phyloP scores from a whole-genome alignment of 2,113 vertebrate species.

The Ramphastos sulfuratus region DNA sequence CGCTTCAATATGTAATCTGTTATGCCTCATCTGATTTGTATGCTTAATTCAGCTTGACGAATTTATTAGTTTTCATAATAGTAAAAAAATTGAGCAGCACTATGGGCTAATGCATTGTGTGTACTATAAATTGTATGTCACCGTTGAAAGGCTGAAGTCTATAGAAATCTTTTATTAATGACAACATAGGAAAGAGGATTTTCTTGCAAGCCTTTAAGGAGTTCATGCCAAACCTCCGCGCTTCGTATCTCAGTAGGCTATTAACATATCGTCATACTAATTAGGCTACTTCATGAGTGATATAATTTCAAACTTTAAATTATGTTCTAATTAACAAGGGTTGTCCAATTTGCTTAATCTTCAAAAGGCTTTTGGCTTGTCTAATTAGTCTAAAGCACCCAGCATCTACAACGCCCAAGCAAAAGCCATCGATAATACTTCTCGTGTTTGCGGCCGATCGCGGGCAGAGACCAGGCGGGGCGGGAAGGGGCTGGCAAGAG shows the following conservation, averaged over 20 bases:
- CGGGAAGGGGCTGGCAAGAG: neutral
- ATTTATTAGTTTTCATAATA: slow-evolving; percentile 88
- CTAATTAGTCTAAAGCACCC: slow-evolving; percentile 82
- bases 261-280: slow-evolving; percentile 90
- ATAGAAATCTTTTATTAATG: slow-evolving; percentile 89
- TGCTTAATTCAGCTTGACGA: slow-evolving; percentile 86
- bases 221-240: slow-evolving; percentile 80
- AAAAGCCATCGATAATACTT: slow-evolving; percentile 56
- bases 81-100: slow-evolving; percentile 79
- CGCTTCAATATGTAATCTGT: slow-evolving; percentile 85
- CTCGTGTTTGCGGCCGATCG: neutral
- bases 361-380: slow-evolving; percentile 79
- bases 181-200: slow-evolving; percentile 74
- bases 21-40: slow-evolving; percentile 86
- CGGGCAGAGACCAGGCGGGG: neutral
- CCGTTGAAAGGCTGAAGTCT: slow-evolving; percentile 79
- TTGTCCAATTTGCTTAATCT: slow-evolving; percentile 89
- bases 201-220: slow-evolving; percentile 77
- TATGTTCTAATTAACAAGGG: slow-evolving; percentile 91
- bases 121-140: slow-evolving; percentile 84
- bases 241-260: slow-evolving; percentile 78
- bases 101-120: slow-evolving; percentile 81
- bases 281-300: slow-evolving; percentile 87
- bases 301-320: slow-evolving; percentile 93
- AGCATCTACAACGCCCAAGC: slow-evolving; percentile 72